phyloP scores from a whole-genome alignment of 2,113 vertebrate genomes.

The Atractosteus spatula region DNA sequence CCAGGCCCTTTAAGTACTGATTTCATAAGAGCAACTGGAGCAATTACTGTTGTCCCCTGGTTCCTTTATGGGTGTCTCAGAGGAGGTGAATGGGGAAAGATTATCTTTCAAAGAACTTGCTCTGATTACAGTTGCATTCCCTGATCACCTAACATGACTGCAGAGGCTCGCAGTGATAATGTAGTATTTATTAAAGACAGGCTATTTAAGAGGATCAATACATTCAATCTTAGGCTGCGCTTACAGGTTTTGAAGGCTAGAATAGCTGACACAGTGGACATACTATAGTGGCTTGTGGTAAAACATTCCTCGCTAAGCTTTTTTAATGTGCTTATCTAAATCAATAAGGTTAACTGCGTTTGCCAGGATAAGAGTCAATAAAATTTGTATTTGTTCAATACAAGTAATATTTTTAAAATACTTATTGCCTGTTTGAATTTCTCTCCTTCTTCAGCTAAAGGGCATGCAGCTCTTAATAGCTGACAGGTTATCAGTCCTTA shows the following conservation, averaged over 20 bases:
- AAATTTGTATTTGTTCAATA: constrained; percentile 22
- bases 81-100: constrained; percentile 66
- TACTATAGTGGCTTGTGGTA: constrained; percentile 63
- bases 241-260: constrained; percentile 64
- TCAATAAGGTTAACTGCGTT: constrained; percentile 70
- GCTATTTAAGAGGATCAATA: constrained; percentile 73
- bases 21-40: constrained; percentile 60
- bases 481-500: too few relatives aligned
- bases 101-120: constrained; percentile 72
- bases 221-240: constrained; percentile 56
- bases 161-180: constrained; percentile 67
- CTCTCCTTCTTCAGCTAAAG: too few relatives aligned
- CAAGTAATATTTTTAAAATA: neutral
- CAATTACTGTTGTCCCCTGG: constrained; percentile 52
- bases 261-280: constrained; percentile 65
- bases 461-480: too few relatives aligned
- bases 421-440: neutral
- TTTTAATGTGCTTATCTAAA: constrained; percentile 65
- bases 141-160: constrained; percentile 67
- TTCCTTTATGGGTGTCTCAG: constrained; percentile 58
- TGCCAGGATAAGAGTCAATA: constrained; percentile 57
- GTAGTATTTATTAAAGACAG: constrained; percentile 73
- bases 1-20: constrained; percentile 45
- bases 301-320: constrained; percentile 71
- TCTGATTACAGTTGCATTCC: constrained; percentile 72